Evolutionary conservation across 2,797 vertebrate genomes (phyloP).

Genomic region (Enteromius unitaeniatus): DNA sequence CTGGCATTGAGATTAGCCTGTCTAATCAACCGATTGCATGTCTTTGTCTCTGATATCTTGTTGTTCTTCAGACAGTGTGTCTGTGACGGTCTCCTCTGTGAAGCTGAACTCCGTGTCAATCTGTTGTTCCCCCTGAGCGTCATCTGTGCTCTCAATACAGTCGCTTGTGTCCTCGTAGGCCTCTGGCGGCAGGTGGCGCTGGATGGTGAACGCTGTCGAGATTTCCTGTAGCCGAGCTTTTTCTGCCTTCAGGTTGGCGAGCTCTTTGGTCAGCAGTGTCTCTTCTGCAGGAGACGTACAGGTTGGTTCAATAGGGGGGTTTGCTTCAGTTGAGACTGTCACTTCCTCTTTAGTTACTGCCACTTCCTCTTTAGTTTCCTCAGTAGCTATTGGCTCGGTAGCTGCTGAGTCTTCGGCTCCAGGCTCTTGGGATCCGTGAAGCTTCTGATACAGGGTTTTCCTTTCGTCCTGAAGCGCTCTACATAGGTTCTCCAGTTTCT

Average conservation of each 20-base stretch:
- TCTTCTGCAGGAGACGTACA: conserved; percentile 30
- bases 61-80: conserved; percentile 53
- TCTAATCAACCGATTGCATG: conserved; percentile 78
- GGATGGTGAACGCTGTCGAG: conserved; percentile 79
- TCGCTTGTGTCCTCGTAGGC: conserved; percentile 44
- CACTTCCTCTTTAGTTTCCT: conserved; percentile 40
- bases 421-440: conserved; percentile 75
- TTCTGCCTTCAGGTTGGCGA: conserved; percentile 70
- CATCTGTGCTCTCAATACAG: neutral
- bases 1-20: conserved; percentile 1
- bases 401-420: conserved; percentile 7
- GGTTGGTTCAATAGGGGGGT: conserved; percentile 30
- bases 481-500: conserved; percentile 95
- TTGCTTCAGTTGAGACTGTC: conserved; percentile 7
- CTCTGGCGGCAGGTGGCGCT: conserved; percentile 65
- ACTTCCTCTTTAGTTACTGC: conserved; percentile 69
- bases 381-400: conserved; percentile 33
- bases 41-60: conserved; percentile 74
- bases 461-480: conserved; percentile 95
- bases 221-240: conserved; percentile 81
- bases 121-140: conserved; percentile 4
- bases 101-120: conserved; percentile 4
- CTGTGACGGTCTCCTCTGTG: conserved; percentile 49
- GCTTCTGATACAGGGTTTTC: conserved; percentile 86
- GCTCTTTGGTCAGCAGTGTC: conserved; percentile 65